Evolutionary conservation across 2,888 invertebrate genomes (phyloP), one percentile per base, ranked within the genome.

Genomic region (Sphaeridia pumilis): DNA sequence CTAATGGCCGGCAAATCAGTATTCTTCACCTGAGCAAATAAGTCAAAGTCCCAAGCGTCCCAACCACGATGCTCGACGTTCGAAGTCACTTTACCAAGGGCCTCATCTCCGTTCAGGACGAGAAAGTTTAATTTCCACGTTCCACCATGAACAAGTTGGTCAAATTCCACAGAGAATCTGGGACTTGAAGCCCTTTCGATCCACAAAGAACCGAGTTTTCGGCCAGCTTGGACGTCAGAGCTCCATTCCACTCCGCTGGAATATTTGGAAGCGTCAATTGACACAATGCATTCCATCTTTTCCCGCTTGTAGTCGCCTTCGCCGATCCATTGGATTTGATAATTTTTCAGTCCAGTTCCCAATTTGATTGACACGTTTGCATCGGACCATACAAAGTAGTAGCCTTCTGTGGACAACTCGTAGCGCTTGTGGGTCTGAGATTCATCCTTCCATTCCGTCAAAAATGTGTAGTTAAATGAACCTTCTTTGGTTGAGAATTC

Each of bases 321-420:
- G 31, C 12, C 51, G 20, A 10, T 50, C 59, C 34, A 59, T 45
- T 12, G 49, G 17, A 47, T 46, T 41, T 54, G 22, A 26, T 50
- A 56, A 10, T 46, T 45, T 14, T 56, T 47, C 12, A 41, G 38
- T 17, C 56, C 56, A 14, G 57, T 20, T 3, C 42, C 35, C 2
- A 59, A 2, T 5, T 55, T 44, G 1, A 52, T 35, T 34, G 49
- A 46, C 5, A 62, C 24, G n/a, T 43, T 54, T 2, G 58, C 46
- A 31, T 57, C 43, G 0, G 49, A n/a, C 5, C 51, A n/a, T 3
- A 43, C 34, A 3, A 5, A 21, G 41, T 28, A 52, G 12, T 28
- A 41, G 14, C 52, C 52, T 34, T 46, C 34, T 5, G 47, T 3
- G 12, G 42, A 17, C 1, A 46, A 17, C 4, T 38, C 20, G 21